Evolutionary conservation across 2,797 vertebrate genomes (phyloP), one percentile per base, ranked within the genome.

Genomic region (Paratrypauchen microcephalus): DNA sequence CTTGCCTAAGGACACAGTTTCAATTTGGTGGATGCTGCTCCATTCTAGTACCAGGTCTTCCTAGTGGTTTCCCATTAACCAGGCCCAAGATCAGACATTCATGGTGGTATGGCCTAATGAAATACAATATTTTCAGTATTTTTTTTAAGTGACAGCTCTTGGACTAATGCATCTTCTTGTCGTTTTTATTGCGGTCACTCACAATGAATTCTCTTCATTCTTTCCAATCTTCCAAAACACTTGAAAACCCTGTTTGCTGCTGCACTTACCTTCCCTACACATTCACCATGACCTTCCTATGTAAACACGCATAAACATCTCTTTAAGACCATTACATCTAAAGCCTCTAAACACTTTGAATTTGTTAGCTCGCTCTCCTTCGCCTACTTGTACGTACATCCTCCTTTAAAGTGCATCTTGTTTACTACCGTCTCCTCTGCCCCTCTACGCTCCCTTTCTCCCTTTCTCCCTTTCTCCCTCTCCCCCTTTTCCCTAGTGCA

Each of bases 341-440:
- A 63, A 47, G 39, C 36, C 21, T 21, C 2, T 48, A 64, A 64
- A 64, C 47, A 47, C 62, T 64, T 18, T 45, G 60, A 41, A 41
- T 41, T 41, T 64, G 61, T 7, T 9, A 26, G 13, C 39, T 48
- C 5, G 36, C 9, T 15, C 36, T 63, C 36, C 21, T 45, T 39
- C 47, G n/a, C 73, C 64, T 50, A 80, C 80, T 63, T 18, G 70
- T 82, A 84, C 85, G 85, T 83, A 78, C 80, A 70, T 80, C 75
- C 13, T 81, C 70, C 72, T 68, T 75, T 68, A 64, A 23, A 77
- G 78, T 62, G 75, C 76, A 76, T 70, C 79, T 79, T 87, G 81
- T 83, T 86, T 83, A 83, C 70, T 73, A 74, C 76, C 64, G 59
- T 76, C 73, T 81, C 72, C 77, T 65, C 80, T 1, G 24, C 8